These are phyloP conservation scores for Drosophila sturtevanti DNA, from an alignment of 1,140 invertebrate genomes.

Conservation along the genomic window DNA sequence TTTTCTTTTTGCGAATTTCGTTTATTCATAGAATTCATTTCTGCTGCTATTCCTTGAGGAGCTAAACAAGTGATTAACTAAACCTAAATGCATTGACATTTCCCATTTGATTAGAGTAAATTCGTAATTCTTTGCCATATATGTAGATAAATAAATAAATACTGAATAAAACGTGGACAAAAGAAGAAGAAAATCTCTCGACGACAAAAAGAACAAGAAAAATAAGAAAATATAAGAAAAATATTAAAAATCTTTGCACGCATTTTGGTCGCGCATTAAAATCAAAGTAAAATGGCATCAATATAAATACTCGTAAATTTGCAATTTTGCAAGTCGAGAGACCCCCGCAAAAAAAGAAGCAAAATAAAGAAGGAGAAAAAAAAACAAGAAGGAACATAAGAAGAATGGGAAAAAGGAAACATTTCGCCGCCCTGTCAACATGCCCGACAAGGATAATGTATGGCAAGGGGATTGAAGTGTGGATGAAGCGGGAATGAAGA, in stretches of 20 bases:
- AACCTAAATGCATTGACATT: conserved; percentile 3
- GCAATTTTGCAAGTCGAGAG: conserved; percentile 63
- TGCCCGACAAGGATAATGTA: background rate
- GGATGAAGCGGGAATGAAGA: background rate
- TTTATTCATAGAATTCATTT: too few relatives aligned
- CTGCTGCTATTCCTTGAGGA: background rate
- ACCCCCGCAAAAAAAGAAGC: background rate
- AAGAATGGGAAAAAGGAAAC: conserved; percentile 4
- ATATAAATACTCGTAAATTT: conserved; percentile 82
- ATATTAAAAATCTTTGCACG: conserved; percentile 80
- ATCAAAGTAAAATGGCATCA: conserved; percentile 82
- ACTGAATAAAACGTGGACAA: conserved; percentile 23
- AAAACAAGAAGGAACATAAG: conserved; percentile 1
- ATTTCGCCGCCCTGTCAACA: conserved; percentile 6
- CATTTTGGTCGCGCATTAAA: conserved; percentile 76
- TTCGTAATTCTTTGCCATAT: background rate
- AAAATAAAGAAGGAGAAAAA: conserved; percentile 2
- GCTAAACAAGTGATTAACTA: background rate
- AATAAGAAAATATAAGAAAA: conserved; percentile 22
- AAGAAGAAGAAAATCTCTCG: background rate
- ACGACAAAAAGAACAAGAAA: conserved; percentile 7
- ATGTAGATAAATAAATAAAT: conserved; percentile 40
- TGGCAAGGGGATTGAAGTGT: background rate
- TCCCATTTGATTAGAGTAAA: conserved; percentile 1
- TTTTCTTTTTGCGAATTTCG: too few relatives aligned